Percentiles rank a stretch among this genome's conserved stretches.
Evolutionary conservation across 2,888 invertebrate genomes (phyloP).

Genomic region (Limnephilus rhombicus): DNA sequence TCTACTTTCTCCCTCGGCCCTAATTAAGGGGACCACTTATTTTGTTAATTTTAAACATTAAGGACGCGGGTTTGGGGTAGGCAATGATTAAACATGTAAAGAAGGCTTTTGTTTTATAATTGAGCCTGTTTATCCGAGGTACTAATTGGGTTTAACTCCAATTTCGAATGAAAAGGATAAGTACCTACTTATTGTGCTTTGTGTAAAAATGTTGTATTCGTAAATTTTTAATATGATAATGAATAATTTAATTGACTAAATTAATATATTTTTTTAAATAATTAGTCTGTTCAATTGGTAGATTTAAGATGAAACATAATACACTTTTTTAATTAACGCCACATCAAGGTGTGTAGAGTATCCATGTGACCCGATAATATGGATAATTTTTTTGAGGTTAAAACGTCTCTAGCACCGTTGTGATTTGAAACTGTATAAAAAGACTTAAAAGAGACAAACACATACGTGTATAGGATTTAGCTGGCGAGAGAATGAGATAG

Average conservation of each 20-base stretch:
- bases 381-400: no score
- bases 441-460: no score
- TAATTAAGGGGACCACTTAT: conserved; percentile 65
- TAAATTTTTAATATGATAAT: background rate
- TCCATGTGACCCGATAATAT: no score
- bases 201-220: background rate
- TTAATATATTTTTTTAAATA: background rate
- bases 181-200: background rate
- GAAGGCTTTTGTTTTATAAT: conserved; percentile 66
- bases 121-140: conserved; percentile 64
- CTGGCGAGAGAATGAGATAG: no score
- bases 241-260: background rate
- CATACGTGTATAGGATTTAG: no score
- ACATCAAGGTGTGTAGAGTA: background rate
- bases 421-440: no score
- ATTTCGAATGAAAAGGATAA: conserved; percentile 13
- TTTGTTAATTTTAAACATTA: conserved; percentile 65
- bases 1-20: conserved; percentile 47
- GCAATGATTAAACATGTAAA: conserved; percentile 63
- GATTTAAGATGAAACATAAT: background rate
- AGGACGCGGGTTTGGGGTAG: conserved; percentile 59
- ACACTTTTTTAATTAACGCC: background rate
- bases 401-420: no score
- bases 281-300: background rate
- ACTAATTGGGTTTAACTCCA: conserved; percentile 60